These are phyloP conservation scores for Caenorhabditis uteleia DNA, from an alignment of 2,888 invertebrate genomes.

Conservation along the genomic window DNA sequence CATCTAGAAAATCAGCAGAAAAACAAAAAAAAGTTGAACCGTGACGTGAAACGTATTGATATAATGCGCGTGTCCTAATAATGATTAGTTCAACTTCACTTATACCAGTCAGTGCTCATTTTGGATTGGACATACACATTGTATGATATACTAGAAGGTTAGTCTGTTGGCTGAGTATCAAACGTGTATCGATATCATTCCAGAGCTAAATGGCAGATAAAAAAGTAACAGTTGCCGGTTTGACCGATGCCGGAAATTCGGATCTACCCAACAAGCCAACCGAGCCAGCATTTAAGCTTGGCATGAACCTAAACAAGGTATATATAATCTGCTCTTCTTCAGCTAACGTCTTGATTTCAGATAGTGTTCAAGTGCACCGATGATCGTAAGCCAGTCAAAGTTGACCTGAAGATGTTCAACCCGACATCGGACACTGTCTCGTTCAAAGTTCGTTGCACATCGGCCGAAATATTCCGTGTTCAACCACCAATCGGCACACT, in stretches of 20 bases:
- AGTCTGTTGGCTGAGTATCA: no score
- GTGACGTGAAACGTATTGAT: no score
- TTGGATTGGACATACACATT: no score
- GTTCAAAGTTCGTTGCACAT: conserved; percentile 31
- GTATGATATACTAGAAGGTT: no score
- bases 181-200: no score
- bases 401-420: conserved; percentile 15
- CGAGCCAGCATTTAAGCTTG: conserved; percentile 4
- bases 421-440: conserved; percentile 7
- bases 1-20: no score
- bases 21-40: no score
- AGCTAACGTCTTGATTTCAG: background rate
- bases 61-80: no score
- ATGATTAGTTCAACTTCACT: no score
- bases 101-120: no score
- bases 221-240: no score
- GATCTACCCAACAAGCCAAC: background rate
- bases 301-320: conserved; percentile 1
- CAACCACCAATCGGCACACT: conserved; percentile 31
- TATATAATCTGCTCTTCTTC: background rate
- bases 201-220: no score
- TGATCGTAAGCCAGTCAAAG: conserved; percentile 16
- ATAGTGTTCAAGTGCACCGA: conserved; percentile 29
- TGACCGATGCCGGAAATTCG: background rate
- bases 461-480: conserved; percentile 37